Base-by-base conservation (phyloP, 1,140 invertebrate genomes). In the Rhysida immarginata region DNA sequence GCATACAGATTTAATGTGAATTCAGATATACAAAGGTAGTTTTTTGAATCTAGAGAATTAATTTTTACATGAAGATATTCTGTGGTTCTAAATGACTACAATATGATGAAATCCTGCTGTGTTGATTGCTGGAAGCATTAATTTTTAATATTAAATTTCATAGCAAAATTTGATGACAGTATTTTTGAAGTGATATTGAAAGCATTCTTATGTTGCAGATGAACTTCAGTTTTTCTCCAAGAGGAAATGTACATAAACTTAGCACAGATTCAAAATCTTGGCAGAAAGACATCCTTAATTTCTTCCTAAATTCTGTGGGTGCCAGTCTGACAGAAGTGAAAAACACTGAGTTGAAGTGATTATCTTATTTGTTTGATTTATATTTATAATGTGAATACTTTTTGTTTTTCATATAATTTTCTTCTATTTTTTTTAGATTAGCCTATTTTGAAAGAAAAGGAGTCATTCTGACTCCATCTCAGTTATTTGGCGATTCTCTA, bases 181-280 rank as follows among this genome's bases (percentile, higher is more conserved):
- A n/a, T n/a, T n/a, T n/a, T n/a, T n/a, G n/a, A n/a, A n/a, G n/a
- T n/a, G n/a, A n/a, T n/a, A n/a, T n/a, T n/a, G n/a, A n/a, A n/a
- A n/a, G n/a, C n/a, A 35, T 16, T 35, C 16, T 35, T 35, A 8
- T 35, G 5, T 59, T 58, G 21, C 50, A 71, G 69, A 41, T 71
- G 54, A 66, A 68, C 56, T 68, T 87, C 24, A 85, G 79, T 69
- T 77, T 87, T 54, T 80, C 80, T 18, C 78, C 80, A 48, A 70
- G 76, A 62, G 78, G 78, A 2, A 78, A 74, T 21, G 63, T 69
- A 59, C 67, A 65, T 68, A 65, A 63, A 46, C 56, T 59, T 26
- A 51, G 60, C 48, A 61, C 64, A 43, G 63, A 66, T 1, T 68
- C 69, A 25, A 61, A 65, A 49, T 67, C 65, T 11, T 60, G 70